Evolutionary conservation across 1,140 invertebrate genomes (phyloP), one percentile per base, ranked within the genome.

Genomic region (Euura saliciscinereae): DNA sequence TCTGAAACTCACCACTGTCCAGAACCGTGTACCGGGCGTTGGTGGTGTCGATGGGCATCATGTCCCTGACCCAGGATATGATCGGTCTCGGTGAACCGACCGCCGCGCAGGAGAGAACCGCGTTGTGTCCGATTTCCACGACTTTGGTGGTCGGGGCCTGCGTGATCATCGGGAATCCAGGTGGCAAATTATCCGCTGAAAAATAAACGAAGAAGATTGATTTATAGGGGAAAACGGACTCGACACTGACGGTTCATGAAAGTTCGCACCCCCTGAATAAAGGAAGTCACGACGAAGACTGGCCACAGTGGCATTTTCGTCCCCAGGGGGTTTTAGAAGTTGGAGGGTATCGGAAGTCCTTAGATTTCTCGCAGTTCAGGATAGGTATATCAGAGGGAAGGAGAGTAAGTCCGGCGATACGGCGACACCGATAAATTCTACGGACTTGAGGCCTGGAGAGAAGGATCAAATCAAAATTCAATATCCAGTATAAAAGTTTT

Each of bases 111-210:
- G 93, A 91, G 72, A 99, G 91, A 5, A 96, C 90, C 0, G 97
- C 94, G 43, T 92, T 95, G 85, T 96, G 95, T n/a, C 96, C 97
- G 78, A 96, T 96, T 88, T 99, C 98, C 45, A 99, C 97, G 66
- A 98, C 97, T 88, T 97, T 94, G 13, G 92, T 94, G 45, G 90
- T 90, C 1, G 97, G 96, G 75, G 93, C 86, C 76, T 94, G 92
- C 28, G 92, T 93, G 80, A 99, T 97, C 79, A 91, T 90, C 43
- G 98, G 98, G 88, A 99, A 99, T 44, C 98, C 98, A 71, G 87
- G 87, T 6, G 98, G 97, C 59, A 96, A 88, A 85, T 95, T 94
- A 78, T 95, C 94, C 75, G 91, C 95, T 97, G 91, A 43, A 92
- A 92, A 80, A 78, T 82, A 77, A 74, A 43, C 74, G 45, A 51